Evolutionary conservation across 1,140 invertebrate genomes (phyloP).

Genomic region (Elymnias hypermnestra): DNA sequence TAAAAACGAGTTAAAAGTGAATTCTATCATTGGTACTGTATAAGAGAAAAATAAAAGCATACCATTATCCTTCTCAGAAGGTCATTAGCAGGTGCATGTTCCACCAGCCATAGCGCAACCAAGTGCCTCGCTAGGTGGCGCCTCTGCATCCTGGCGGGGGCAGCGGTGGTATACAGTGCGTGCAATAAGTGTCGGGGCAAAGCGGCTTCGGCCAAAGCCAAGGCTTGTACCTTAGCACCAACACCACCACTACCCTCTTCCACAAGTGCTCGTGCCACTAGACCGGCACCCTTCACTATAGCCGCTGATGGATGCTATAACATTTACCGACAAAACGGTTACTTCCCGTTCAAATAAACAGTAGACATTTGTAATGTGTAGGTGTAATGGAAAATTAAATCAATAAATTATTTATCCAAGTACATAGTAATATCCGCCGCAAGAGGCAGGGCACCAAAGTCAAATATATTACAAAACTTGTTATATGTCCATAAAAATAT

Average conservation of each 20-base stretch:
- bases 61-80: conserved; percentile 94
- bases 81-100: conserved; percentile 93
- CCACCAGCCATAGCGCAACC: conserved; percentile 98
- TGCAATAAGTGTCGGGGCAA: conserved; percentile 94
- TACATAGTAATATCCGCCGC: neutral
- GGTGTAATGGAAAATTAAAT: no score
- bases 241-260: conserved; percentile 96
- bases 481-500: no score
- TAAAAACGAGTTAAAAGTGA: no score
- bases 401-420: no score
- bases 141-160: conserved; percentile 73
- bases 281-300: conserved; percentile 97
- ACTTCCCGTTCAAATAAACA: no score
- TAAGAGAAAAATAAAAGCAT: no score
- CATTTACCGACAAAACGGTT: neutral
- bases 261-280: conserved; percentile 97
- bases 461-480: no score
- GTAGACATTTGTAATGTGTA: no score
- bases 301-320: conserved; percentile 94
- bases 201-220: conserved; percentile 98
- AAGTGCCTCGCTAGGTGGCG: conserved; percentile 96
- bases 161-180: conserved; percentile 94
- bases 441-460: no score
- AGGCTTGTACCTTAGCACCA: conserved; percentile 95
- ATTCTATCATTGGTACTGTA: no score